These are phyloP conservation scores for Nomada fabriciana DNA, from an alignment of 2,888 invertebrate species.

Conservation along the genomic window DNA sequence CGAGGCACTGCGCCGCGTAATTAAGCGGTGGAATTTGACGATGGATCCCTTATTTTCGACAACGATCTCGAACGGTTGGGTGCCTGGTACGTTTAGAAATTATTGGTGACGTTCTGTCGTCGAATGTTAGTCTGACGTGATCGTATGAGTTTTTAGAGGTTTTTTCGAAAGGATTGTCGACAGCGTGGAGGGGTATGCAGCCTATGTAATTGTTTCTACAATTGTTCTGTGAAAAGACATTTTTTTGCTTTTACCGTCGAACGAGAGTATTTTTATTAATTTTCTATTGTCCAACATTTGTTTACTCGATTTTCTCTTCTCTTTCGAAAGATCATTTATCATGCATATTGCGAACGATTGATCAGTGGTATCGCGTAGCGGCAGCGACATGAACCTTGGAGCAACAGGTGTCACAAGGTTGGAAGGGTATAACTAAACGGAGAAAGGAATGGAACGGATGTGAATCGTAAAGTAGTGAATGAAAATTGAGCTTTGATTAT, in stretches of 20 bases:
- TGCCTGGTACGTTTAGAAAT: neutral
- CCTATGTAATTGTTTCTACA: too few relatives aligned
- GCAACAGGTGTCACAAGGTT: slow-evolving; percentile 70
- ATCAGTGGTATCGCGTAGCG: slow-evolving; percentile 65
- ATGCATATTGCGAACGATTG: neutral
- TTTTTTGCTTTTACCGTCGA: too few relatives aligned
- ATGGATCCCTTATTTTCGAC: neutral
- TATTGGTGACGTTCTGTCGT: neutral
- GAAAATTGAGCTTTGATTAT: neutral
- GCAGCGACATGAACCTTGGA: slow-evolving; percentile 57
- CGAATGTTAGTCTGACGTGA: neutral
- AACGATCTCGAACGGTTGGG: neutral
- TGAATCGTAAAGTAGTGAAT: neutral
- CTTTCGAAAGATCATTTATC: neutral
- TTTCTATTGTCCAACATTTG: neutral
- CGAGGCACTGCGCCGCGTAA: slow-evolving; percentile 33
- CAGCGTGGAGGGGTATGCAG: too few relatives aligned
- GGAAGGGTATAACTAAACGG: neutral
- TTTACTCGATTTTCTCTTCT: neutral
- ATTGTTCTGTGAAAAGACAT: too few relatives aligned
- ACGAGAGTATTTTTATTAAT: neutral
- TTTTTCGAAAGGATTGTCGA: too few relatives aligned
- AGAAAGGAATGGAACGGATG: neutral
- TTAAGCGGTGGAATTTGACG: slow-evolving; percentile 29
- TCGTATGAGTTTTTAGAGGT: too few relatives aligned